Percentiles rank a stretch among this genome's conserved stretches.
phyloP scores from a whole-genome alignment of 2,113 vertebrate species.

The Anhinga anhinga region DNA sequence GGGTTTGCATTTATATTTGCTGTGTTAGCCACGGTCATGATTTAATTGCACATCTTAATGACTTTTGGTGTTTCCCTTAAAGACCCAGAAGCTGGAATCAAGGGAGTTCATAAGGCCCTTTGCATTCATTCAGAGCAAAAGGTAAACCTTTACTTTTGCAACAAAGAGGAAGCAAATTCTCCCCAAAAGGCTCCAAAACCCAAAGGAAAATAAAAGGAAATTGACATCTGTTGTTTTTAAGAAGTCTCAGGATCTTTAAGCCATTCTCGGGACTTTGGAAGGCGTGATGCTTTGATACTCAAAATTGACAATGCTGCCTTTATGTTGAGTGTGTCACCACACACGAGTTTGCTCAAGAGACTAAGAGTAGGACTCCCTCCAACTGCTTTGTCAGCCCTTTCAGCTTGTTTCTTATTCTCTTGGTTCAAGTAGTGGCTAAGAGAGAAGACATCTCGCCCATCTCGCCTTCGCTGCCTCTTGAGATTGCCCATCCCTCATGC shows the following conservation, averaged over 20 bases:
- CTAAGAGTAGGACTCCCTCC: neutral
- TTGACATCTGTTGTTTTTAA: constrained; percentile 36
- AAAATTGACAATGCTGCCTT: constrained; percentile 12
- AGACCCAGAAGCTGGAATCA: constrained; percentile 37
- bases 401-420: neutral
- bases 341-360: neutral
- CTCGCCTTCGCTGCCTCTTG: neutral
- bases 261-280: constrained; percentile 1
- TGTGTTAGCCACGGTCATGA: constrained; percentile 44
- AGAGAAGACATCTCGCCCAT: neutral
- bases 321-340: neutral
- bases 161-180: constrained; percentile 40
- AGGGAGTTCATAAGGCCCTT: neutral
- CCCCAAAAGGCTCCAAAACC: constrained; percentile 21
- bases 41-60: constrained; percentile 64
- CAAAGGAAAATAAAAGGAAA: constrained; percentile 47
- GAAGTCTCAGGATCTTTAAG: neutral
- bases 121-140: constrained; percentile 28
- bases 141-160: constrained; percentile 20
- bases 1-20: constrained; percentile 56
- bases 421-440: neutral
- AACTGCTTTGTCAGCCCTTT: neutral
- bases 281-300: neutral
- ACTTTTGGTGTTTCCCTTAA: constrained; percentile 56
- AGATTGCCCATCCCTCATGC: neutral